Evolutionary conservation across 2,113 vertebrate genomes (phyloP).

Genomic region (Regulus satrapa): DNA sequence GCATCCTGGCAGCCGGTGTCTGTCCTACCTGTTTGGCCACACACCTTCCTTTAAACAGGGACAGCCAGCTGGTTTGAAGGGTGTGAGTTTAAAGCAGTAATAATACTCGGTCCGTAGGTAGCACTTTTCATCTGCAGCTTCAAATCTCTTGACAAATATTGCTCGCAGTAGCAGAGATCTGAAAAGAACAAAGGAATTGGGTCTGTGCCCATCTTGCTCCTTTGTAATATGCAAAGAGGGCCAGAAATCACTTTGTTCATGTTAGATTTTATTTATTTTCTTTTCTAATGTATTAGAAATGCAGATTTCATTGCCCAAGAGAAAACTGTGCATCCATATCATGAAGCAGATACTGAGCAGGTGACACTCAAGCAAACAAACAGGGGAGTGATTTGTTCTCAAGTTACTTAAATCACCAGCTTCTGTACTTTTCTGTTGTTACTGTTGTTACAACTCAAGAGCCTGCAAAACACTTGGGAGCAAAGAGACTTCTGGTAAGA

Average conservation of each 20-base stretch:
- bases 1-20: not conserved
- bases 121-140: conserved; percentile 54
- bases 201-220: conserved; percentile 49
- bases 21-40: conserved; percentile 29
- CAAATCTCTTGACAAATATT: conserved; percentile 48
- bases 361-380: conserved; percentile 28
- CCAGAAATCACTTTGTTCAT: conserved; percentile 55
- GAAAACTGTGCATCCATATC: not conserved
- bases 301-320: conserved; percentile 49
- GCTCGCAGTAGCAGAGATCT: conserved; percentile 50
- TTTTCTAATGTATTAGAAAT: conserved; percentile 53
- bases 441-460: not conserved
- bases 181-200: conserved; percentile 62
- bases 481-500: not conserved
- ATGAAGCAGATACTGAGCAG: not conserved
- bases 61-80: not conserved
- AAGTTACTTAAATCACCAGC: conserved; percentile 7
- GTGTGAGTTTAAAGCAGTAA: conserved; percentile 29
- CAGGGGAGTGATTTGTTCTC: conserved; percentile 51
- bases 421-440: conserved; percentile 18
- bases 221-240: conserved; percentile 63
- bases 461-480: not conserved
- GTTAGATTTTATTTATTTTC: conserved; percentile 8
- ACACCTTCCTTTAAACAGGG: not conserved
- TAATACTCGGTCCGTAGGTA: conserved; percentile 10